A percentile compares a stretch with the other conserved stretches of the same genome.
These are phyloP conservation scores for Rhineura floridana DNA, from an alignment of 2,113 vertebrate species.

Conservation along the genomic window DNA sequence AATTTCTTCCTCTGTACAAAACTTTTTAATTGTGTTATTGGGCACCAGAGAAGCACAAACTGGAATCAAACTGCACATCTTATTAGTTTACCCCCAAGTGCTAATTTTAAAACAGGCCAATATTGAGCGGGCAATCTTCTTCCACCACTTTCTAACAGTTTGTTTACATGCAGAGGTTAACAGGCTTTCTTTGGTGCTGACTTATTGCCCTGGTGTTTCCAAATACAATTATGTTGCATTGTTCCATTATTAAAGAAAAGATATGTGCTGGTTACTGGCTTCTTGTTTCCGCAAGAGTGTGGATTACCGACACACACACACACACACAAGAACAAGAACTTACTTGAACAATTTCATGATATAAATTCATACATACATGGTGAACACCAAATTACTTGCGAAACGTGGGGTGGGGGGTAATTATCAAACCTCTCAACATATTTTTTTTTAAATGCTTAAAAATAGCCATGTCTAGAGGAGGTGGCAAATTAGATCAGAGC, in stretches of 20 bases:
- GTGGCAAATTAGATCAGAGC: neutral
- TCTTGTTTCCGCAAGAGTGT: neutral
- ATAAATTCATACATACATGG: neutral
- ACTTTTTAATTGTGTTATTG: neutral
- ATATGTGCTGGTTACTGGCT: neutral
- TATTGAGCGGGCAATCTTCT: neutral
- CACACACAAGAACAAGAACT: neutral
- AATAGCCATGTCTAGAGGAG: neutral
- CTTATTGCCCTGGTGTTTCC: neutral
- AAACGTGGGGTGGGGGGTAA: neutral
- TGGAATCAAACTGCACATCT: neutral
- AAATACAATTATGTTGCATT: constrained; percentile 29
- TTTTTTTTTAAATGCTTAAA: neutral
- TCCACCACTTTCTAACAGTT: neutral
- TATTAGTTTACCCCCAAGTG: neutral
- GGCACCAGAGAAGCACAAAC: neutral
- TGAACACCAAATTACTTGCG: neutral
- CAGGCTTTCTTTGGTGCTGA: neutral
- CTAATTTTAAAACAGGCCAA: constrained; percentile 4
- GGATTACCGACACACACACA: too few species aligned
- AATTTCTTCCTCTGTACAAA: neutral
- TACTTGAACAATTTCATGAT: neutral
- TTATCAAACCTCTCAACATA: neutral
- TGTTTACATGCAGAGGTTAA: neutral
- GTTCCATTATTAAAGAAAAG: neutral